Base-by-base conservation (phyloP, 2,113 vertebrate species). In the Penelope pileata region DNA sequence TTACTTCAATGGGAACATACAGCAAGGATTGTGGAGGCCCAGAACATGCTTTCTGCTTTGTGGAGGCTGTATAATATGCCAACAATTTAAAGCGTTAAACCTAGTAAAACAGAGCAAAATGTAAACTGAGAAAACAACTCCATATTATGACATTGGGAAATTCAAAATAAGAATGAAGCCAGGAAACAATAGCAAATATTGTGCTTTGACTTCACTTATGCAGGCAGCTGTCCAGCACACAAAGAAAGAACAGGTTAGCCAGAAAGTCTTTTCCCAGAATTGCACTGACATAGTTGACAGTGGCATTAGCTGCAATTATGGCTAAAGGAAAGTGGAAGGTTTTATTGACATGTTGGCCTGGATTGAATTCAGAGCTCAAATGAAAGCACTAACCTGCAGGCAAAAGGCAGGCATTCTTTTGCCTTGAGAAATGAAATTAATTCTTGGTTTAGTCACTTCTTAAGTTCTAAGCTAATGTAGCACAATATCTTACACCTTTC, bases 141-240 rank as follows among this genome's bases (percentile, higher is more conserved):
- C 62, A 43, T 24, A 82, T 88, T 73, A 90, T 36, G 54, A 70
- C 29, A 81, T 1, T 22, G n/a, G 67, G n/a, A 86, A 96, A 83
- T 78, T 59, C 83, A 88, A 94, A 95, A 85, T 68, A 79, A 83
- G 93, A 93, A 58, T 60, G 66, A 86, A 93, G 42, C 17, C 32
- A 83, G 38, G 68, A 58, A 93, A 94, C 64, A 94, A 91, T 32
- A 68, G 85, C 26, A 76, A 84, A 82, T 82, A 89, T 26, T 96
- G 53, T 88, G 30, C 62, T 86, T n/a, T 32, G 38, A 48, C 36
- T 78, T 29, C n/a, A 77, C 40, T 34, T 1, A 9, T 36, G 21
- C 32, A 87, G 89, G 86, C 88, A 89, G 45, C 24, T 26, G 18
- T 69, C 58, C 93, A 88, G 19, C 14, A 60, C 30, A 60, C 15